Evolutionary conservation across 2,113 vertebrate species (phyloP).

Genomic region (Channa argus): DNA sequence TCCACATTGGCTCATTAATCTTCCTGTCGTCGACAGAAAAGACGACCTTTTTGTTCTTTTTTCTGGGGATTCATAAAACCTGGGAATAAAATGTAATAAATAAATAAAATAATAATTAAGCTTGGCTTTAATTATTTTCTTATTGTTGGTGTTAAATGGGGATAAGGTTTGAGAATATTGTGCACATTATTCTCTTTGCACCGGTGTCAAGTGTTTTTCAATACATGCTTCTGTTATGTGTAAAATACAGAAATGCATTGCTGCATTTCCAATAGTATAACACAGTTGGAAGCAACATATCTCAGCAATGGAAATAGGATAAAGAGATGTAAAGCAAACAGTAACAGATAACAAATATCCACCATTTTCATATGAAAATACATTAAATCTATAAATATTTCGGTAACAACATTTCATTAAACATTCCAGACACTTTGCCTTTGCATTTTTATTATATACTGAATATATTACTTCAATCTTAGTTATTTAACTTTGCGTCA

Average conservation of each 20-base stretch:
- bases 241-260: background rate
- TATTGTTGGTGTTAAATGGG: no score
- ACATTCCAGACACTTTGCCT: conserved; percentile 32
- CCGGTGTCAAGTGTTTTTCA: no score
- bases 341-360: background rate
- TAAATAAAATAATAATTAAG: no score
- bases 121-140: background rate
- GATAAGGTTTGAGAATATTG: background rate
- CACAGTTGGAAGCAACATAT: background rate
- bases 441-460: background rate
- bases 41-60: no score
- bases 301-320: conserved; percentile 29
- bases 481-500: background rate
- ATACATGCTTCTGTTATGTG: no score
- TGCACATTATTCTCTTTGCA: background rate
- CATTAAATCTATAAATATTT: background rate
- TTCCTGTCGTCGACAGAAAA: background rate
- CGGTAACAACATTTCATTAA: background rate
- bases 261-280: background rate
- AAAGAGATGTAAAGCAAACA: background rate
- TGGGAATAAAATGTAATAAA: no score
- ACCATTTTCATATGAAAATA: background rate
- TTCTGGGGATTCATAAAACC: no score
- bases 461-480: background rate
- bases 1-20: background rate